These are phyloP conservation scores for Lutjanus campechanus DNA, from an alignment of 2,797 vertebrate genomes.

Conservation along the genomic window DNA sequence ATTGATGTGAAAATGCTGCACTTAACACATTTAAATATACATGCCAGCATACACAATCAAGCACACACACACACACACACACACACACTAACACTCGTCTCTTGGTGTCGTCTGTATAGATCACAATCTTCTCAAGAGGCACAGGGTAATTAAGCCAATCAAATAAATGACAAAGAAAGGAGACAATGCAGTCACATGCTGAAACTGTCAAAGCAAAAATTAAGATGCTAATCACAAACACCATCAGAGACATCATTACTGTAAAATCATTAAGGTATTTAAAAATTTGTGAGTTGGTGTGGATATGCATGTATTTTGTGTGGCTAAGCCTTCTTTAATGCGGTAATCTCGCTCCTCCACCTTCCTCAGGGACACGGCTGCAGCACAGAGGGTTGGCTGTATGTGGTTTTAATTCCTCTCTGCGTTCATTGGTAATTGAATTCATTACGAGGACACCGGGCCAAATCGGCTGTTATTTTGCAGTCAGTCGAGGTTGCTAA, in stretches of 20 bases:
- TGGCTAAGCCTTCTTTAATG: constrained; percentile 35
- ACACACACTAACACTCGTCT: background rate
- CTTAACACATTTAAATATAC: constrained; percentile 37
- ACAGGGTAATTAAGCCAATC: background rate
- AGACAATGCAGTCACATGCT: background rate
- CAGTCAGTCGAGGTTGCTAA: constrained; percentile 73
- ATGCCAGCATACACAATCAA: constrained; percentile 1
- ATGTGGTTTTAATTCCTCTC: constrained; percentile 70
- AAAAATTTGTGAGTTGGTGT: background rate
- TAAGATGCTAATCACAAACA: background rate
- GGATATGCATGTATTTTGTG: constrained; percentile 1
- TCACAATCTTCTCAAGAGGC: background rate
- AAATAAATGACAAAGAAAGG: constrained; percentile 7
- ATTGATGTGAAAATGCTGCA: constrained; percentile 29
- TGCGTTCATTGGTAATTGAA: constrained; percentile 71
- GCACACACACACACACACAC: rapidly evolving
- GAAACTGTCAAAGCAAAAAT: constrained; percentile 9
- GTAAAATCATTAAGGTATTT: constrained; percentile 1
- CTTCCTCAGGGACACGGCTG: constrained; percentile 37
- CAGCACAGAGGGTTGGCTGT: constrained; percentile 31
- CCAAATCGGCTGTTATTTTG: constrained; percentile 72
- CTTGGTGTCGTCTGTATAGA: background rate
- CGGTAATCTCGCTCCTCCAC: constrained; percentile 17
- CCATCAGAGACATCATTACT: background rate
- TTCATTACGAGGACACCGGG: constrained; percentile 71